Percentiles rank a stretch among this genome's conserved stretches.
These are phyloP conservation scores for Dendrolimus punctatus DNA, from an alignment of 1,140 invertebrate species.

Conservation along the genomic window DNA sequence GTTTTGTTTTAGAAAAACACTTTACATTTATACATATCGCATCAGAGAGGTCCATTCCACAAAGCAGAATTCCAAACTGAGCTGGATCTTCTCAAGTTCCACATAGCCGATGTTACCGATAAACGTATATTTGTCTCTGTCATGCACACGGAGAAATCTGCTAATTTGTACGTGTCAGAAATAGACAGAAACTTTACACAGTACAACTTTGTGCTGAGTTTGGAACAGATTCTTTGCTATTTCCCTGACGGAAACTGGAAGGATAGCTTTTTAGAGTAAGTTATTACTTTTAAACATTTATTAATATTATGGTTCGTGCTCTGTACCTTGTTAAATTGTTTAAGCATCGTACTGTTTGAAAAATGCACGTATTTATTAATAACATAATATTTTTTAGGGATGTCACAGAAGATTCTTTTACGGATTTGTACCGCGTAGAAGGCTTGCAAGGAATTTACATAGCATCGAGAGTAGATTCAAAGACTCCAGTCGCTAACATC, in stretches of 20 bases:
- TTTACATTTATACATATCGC: constrained; percentile 85
- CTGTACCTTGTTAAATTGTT: background rate
- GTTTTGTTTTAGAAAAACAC: constrained; percentile 71
- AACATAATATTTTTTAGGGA: constrained; percentile 70
- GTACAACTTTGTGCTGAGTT: constrained; percentile 82
- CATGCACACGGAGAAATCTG: constrained; percentile 80
- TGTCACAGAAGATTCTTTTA: constrained; percentile 85
- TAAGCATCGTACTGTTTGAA: background rate
- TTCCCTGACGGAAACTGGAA: constrained; percentile 87
- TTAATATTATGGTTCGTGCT: background rate
- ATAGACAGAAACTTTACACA: constrained; percentile 71
- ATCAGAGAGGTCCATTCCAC: constrained; percentile 79
- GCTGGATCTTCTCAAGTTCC: constrained; percentile 79
- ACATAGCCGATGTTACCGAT: constrained; percentile 87
- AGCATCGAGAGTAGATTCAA: constrained; percentile 82
- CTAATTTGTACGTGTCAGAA: constrained; percentile 87
- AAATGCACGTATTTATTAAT: too few species aligned
- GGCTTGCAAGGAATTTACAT: constrained; percentile 92
- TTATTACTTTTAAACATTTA: constrained; percentile 21
- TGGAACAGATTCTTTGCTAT: constrained; percentile 88
- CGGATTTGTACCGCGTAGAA: constrained; percentile 91
- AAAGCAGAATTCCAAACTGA: constrained; percentile 83
- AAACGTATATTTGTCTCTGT: constrained; percentile 87
- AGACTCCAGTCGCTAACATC: constrained; percentile 69
- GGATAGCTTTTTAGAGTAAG: constrained; percentile 87